Conservation (phyloP, 1,140 invertebrate species). For the Zaprionus lachaisei region DNA sequence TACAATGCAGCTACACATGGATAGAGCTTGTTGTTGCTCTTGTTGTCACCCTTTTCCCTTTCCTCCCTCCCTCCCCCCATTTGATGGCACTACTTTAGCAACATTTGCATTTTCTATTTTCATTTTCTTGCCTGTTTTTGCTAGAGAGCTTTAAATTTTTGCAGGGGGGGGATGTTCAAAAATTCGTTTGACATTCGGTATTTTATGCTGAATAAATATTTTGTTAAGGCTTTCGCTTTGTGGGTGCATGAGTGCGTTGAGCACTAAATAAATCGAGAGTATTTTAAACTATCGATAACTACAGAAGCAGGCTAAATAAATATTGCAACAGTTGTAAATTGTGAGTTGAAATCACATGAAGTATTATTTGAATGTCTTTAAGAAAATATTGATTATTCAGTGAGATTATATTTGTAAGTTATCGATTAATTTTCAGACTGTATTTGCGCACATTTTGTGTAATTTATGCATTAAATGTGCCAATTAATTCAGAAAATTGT, state of each 20-base stretch:
- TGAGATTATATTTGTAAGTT: neutral
- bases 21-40: neutral
- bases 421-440: no score
- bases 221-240: neutral
- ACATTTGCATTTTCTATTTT: constrained; percentile 42
- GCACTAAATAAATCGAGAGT: neutral
- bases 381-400: neutral
- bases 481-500: neutral
- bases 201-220: constrained; percentile 6
- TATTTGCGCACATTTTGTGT: no score
- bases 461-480: neutral
- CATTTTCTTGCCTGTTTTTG: constrained; percentile 34
- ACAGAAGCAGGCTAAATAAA: neutral
- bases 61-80: neutral
- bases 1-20: neutral
- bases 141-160: constrained; percentile 57
- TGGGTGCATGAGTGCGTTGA: neutral
- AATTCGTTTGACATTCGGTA: neutral
- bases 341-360: neutral
- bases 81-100: constrained; percentile 1
- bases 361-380: neutral
- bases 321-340: neutral
- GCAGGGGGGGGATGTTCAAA: neutral
- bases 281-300: neutral
- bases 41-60: neutral